A percentile compares a stretch with the other conserved stretches of the same genome.
Conservation (phyloP, 2,888 invertebrate genomes). For the Lasioglossum lativentre region DNA sequence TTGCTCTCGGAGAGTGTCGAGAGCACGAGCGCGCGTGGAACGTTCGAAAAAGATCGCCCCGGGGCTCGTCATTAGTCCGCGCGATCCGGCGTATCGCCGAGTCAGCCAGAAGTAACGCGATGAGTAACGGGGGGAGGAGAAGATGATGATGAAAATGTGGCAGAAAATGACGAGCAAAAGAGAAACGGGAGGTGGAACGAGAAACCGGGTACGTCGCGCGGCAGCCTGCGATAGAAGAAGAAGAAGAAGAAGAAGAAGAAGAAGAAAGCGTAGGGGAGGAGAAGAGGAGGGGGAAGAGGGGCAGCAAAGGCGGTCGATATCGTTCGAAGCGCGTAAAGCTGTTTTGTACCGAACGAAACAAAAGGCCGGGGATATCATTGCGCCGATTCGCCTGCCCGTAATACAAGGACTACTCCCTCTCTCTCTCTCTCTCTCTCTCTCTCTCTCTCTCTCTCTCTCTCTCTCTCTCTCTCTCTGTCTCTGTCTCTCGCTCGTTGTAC, state of each 20-base stretch:
- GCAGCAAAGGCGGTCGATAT: conserved; percentile 56
- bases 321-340: conserved; percentile 70
- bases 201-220: neutral
- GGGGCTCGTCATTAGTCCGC: conserved; percentile 70
- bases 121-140: conserved; percentile 10
- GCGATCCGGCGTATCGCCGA: conserved; percentile 69
- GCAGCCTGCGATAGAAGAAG: neutral
- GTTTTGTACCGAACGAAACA: conserved; percentile 70
- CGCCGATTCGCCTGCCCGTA: conserved; percentile 57
- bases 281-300: neutral
- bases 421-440: neutral
- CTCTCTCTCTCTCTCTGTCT: no score
- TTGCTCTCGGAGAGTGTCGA: conserved; percentile 24
- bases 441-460: no score
- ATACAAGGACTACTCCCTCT: conserved; percentile 47
- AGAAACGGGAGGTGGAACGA: neutral
- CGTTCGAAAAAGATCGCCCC: conserved; percentile 62
- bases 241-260: neutral
- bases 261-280: neutral
- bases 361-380: conserved; percentile 71
- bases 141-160: conserved; percentile 63
- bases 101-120: conserved; percentile 44
- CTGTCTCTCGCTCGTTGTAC: neutral
- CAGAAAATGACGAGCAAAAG: conserved; percentile 59
- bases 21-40: conserved; percentile 48